A percentile compares a stretch with the other conserved stretches of the same genome.
phyloP scores from a whole-genome alignment of 1,140 invertebrate species.

The Cotesia glomerata region DNA sequence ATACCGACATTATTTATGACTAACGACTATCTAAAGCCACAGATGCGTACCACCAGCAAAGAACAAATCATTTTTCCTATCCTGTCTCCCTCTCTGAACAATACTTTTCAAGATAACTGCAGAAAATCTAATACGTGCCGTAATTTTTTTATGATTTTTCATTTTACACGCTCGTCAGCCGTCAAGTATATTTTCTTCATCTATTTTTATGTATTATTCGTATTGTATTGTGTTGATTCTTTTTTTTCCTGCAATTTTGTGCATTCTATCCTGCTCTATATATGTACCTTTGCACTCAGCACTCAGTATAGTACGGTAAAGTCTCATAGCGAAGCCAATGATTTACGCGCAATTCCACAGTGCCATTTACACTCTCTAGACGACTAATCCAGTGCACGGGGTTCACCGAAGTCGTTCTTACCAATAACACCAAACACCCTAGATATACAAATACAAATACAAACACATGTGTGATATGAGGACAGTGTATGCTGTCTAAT shows the following conservation, averaged over 20 bases:
- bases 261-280: background rate
- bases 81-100: background rate
- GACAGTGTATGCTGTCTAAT: background rate
- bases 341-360: slow-evolving; percentile 49
- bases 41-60: too few relatives aligned
- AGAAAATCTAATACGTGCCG: background rate
- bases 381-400: slow-evolving; percentile 48
- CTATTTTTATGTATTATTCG: background rate
- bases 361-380: slow-evolving; percentile 52
- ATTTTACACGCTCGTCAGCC: background rate
- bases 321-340: slow-evolving; percentile 32
- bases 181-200: background rate
- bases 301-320: background rate
- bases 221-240: background rate
- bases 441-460: background rate
- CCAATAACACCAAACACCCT: background rate
- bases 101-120: background rate
- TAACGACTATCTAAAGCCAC: too few relatives aligned
- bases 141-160: background rate
- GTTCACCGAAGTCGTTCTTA: slow-evolving; percentile 18
- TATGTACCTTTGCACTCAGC: background rate
- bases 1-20: too few relatives aligned
- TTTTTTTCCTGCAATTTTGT: background rate
- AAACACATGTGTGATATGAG: background rate
- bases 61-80: slow-evolving; percentile 9